Percentiles rank a stretch among this genome's conserved stretches.
phyloP scores from a whole-genome alignment of 2,113 vertebrate genomes.

The Vidua macroura region DNA sequence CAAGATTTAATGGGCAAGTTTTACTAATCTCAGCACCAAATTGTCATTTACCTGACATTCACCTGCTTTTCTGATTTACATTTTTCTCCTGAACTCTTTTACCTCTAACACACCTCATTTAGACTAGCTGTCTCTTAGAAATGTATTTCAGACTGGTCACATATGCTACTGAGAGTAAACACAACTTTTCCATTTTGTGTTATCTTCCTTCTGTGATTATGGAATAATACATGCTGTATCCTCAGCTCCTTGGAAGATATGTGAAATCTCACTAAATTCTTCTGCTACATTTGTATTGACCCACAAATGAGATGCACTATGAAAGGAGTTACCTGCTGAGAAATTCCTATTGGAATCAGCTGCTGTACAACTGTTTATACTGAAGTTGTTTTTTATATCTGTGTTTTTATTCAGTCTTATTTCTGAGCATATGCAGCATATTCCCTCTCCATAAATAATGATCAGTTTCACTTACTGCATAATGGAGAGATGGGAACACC shows the following conservation, averaged over 20 bases:
- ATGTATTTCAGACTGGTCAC: not conserved
- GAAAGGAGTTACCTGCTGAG: not conserved
- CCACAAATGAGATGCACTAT: not conserved
- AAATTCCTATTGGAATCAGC: not conserved
- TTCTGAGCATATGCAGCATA: not conserved
- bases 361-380: not conserved
- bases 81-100: not conserved
- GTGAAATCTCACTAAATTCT: not conserved
- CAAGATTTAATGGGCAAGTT: not conserved
- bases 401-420: not conserved
- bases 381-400: not conserved
- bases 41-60: not conserved
- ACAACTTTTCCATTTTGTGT: not conserved
- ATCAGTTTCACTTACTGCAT: not conserved
- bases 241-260: not conserved
- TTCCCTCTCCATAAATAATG: not conserved
- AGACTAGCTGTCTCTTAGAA: not conserved
- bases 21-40: not conserved
- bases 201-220: not conserved
- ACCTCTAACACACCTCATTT: not conserved
- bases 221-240: not conserved
- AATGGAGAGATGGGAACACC: not conserved
- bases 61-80: not conserved
- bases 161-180: not conserved
- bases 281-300: not conserved